phyloP scores from a whole-genome alignment of 2,888 invertebrate genomes.

The Leptinotarsa haldemani region DNA sequence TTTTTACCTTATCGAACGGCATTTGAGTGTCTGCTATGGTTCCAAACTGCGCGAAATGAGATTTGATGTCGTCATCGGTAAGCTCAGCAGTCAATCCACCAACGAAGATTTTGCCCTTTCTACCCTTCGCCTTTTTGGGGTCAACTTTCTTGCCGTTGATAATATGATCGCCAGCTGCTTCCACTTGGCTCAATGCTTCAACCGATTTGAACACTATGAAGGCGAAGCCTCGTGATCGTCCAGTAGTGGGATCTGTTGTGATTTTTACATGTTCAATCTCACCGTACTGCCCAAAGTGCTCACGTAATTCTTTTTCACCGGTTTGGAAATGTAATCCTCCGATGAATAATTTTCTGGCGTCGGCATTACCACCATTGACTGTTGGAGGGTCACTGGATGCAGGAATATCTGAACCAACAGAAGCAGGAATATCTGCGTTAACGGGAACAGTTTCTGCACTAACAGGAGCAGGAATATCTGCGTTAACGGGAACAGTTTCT shows the following conservation, averaged over 20 bases:
- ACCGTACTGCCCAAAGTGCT: constrained; percentile 93
- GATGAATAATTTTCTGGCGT: constrained; percentile 94
- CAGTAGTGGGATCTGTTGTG: constrained; percentile 95
- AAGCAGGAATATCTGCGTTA: neutral
- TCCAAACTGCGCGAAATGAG: constrained; percentile 92
- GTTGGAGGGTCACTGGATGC: neutral
- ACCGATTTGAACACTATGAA: constrained; percentile 94
- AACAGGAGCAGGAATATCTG: neutral
- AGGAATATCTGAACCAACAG: neutral
- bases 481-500: neutral
- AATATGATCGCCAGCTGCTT: constrained; percentile 87
- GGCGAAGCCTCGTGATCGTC: constrained; percentile 94
- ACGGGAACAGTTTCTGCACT: neutral
- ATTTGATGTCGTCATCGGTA: constrained; percentile 93
- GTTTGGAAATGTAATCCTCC: constrained; percentile 99
- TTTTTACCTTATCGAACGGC: constrained; percentile 97
- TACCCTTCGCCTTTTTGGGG: constrained; percentile 83
- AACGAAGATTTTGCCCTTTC: constrained; percentile 96
- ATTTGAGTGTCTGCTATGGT: constrained; percentile 93
- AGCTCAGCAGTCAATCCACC: constrained; percentile 94
- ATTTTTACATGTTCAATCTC: constrained; percentile 96
- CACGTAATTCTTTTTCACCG: constrained; percentile 94
- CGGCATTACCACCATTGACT: neutral
- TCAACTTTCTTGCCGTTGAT: constrained; percentile 96
- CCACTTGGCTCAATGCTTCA: constrained; percentile 92